phyloP scores from a whole-genome alignment of 2,888 invertebrate genomes.

The Helobdella robusta region DNA sequence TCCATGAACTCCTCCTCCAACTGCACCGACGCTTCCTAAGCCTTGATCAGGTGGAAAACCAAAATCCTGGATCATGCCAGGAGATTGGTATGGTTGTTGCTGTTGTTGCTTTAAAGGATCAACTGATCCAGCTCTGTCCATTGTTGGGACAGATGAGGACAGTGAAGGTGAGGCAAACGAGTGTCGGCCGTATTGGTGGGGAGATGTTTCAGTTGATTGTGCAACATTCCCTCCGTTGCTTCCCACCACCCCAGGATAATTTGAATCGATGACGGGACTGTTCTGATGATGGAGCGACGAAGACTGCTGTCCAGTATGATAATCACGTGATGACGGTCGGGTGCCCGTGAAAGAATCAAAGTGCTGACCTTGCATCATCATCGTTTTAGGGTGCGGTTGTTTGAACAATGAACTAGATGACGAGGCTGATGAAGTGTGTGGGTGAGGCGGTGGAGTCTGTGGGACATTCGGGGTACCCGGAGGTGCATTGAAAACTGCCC shows the following conservation, averaged over 20 bases:
- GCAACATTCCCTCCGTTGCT: too few species aligned
- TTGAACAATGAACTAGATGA: slow-evolving; percentile 21
- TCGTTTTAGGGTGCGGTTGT: slow-evolving; percentile 27
- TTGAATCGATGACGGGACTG: not conserved
- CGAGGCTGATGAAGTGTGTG: not conserved
- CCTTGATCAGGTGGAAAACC: too few species aligned
- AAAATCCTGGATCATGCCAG: not conserved
- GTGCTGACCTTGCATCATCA: not conserved
- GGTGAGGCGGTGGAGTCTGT: not conserved
- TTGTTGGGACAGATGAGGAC: not conserved
- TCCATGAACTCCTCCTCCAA: not conserved
- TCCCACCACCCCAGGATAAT: too few species aligned
- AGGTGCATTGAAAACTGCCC: too few species aligned
- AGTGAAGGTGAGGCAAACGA: slow-evolving; percentile 3
- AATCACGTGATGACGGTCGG: slow-evolving; percentile 3
- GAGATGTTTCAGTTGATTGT: not conserved
- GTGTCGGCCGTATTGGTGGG: slow-evolving; percentile 9
- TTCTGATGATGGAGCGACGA: not conserved
- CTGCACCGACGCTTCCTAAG: too few species aligned
- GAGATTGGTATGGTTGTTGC: slow-evolving; percentile 19
- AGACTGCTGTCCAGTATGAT: slow-evolving; percentile 17
- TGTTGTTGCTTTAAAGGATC: slow-evolving; percentile 18
- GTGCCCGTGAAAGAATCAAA: not conserved
- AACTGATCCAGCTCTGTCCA: not conserved
- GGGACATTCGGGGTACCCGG: too few species aligned